phyloP scores from a whole-genome alignment of 2,113 vertebrate species.

The Cariama cristata region DNA sequence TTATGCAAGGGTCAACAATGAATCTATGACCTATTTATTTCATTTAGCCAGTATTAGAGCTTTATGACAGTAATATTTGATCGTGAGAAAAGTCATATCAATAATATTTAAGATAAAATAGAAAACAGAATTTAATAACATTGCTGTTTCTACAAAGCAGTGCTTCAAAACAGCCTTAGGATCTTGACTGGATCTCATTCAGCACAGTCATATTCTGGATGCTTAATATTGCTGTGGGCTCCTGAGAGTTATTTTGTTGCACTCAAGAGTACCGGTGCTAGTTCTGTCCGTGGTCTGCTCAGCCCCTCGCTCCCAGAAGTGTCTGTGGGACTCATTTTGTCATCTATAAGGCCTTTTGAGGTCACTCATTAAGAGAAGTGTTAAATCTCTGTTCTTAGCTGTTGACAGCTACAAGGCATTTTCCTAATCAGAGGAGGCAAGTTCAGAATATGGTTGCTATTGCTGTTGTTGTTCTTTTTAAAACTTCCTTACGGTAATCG shows the following conservation, averaged over 20 bases:
- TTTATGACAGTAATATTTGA: not conserved
- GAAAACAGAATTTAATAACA: not conserved
- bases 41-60: not conserved
- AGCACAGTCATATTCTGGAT: not conserved
- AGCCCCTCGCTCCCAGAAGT: accelerated
- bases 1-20: not conserved
- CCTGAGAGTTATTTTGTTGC: not conserved
- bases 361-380: not conserved
- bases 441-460: not conserved
- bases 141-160: not conserved
- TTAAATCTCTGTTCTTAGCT: not conserved
- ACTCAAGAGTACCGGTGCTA: not conserved
- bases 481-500: not conserved
- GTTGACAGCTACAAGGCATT: not conserved
- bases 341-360: not conserved
- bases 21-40: not conserved
- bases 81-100: not conserved
- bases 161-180: not conserved
- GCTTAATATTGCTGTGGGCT: not conserved
- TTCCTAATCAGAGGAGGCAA: not conserved
- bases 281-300: not conserved
- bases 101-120: not conserved
- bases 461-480: not conserved
- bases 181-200: not conserved
- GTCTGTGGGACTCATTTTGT: not conserved